These are phyloP conservation scores for Drosophila melanica DNA, from an alignment of 1,140 invertebrate species.

Conservation along the genomic window DNA sequence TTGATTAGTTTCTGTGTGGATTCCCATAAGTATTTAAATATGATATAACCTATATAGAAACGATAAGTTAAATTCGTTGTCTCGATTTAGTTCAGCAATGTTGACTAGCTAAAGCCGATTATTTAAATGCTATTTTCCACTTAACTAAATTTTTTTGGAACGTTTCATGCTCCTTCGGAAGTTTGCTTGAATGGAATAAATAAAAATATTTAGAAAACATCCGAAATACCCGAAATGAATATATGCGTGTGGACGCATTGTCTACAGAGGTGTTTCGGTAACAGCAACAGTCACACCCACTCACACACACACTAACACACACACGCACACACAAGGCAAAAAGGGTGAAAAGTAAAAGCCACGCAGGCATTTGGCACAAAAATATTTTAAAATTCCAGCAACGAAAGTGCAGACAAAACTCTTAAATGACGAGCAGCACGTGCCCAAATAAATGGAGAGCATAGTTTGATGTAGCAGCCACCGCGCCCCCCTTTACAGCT, in stretches of 20 bases:
- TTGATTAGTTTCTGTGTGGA: no score
- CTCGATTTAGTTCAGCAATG: no score
- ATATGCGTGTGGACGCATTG: conserved; percentile 10
- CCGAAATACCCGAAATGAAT: neutral
- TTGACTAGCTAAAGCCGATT: no score
- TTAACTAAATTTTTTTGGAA: neutral
- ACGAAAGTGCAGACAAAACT: conserved; percentile 82
- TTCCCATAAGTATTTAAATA: no score
- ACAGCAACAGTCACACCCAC: conserved; percentile 19
- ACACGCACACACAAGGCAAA: conserved; percentile 1
- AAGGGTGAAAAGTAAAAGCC: conserved; percentile 54
- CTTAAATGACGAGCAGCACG: conserved; percentile 82
- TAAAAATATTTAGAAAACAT: conserved; percentile 1
- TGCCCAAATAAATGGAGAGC: conserved; percentile 74
- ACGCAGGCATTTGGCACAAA: conserved; percentile 46
- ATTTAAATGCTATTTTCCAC: neutral
- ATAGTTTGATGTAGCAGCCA: conserved; percentile 33
- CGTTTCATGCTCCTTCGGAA: neutral
- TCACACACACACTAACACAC: conserved; percentile 10
- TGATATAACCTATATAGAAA: no score
- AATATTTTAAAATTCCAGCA: conserved; percentile 78
- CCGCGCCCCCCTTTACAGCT: neutral
- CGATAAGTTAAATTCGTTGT: no score
- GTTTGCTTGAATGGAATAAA: neutral
- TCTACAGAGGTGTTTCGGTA: conserved; percentile 5